These are phyloP conservation scores for Todiramphus chloris DNA, from an alignment of 2,113 vertebrate species.

Conservation along the genomic window DNA sequence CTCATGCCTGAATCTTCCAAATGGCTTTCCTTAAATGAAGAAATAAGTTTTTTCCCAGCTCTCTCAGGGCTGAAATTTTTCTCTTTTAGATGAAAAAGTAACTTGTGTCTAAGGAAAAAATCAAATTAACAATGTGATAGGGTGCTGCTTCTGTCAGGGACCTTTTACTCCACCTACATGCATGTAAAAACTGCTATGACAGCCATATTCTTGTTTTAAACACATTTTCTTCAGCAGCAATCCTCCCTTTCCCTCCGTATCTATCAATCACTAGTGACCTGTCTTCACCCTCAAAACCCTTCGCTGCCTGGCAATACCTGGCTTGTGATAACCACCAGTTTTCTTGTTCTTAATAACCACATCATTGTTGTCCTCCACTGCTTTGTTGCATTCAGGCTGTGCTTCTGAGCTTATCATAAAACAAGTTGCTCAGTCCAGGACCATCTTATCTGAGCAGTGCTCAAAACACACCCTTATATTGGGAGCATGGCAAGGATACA, in stretches of 20 bases:
- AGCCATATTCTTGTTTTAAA: not conserved
- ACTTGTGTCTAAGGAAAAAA: not conserved
- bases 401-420: not conserved
- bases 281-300: not conserved
- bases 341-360: not conserved
- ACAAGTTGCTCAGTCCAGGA: not conserved
- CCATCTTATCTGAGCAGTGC: not conserved
- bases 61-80: not conserved
- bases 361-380: not conserved
- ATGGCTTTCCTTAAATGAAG: not conserved
- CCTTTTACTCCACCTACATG: not conserved
- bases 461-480: not conserved
- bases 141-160: not conserved
- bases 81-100: not conserved
- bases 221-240: not conserved
- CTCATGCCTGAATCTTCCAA: not conserved
- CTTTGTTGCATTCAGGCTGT: not conserved
- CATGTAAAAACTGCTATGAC: not conserved
- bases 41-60: not conserved
- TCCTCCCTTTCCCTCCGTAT: not conserved
- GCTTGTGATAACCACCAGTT: not conserved
- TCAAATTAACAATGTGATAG: not conserved
- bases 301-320: not conserved
- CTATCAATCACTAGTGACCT: not conserved
- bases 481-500: not conserved